Conservation (phyloP, 2,888 invertebrate species). For the Lithophane ornitopus region DNA sequence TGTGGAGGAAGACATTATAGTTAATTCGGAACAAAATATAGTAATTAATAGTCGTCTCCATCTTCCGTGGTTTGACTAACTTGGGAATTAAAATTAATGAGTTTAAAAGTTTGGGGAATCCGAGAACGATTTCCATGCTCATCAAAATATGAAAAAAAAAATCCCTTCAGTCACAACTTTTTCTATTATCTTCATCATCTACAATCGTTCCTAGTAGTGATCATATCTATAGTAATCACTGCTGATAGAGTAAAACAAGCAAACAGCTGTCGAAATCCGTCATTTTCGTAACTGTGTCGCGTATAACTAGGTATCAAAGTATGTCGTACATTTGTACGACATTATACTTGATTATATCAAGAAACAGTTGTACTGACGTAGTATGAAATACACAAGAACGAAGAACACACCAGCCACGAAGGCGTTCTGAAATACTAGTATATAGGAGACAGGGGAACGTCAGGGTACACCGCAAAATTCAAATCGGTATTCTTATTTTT, state of each 20-base stretch:
- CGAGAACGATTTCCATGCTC: no score
- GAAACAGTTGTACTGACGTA: background rate
- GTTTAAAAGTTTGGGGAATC: background rate
- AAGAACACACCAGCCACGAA: background rate
- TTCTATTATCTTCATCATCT: no score
- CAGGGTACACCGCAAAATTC: no score
- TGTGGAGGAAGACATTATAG: constrained; percentile 56
- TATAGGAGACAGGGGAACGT: no score
- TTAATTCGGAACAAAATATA: constrained; percentile 39
- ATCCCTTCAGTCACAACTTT: background rate
- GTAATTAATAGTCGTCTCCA: constrained; percentile 12
- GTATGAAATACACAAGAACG: background rate
- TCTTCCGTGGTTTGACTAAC: constrained; percentile 30
- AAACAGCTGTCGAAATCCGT: no score
- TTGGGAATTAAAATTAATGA: constrained; percentile 11
- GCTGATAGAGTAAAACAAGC: background rate
- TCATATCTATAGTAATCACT: background rate
- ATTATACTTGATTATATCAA: background rate
- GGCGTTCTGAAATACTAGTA: background rate
- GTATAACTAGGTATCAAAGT: no score
- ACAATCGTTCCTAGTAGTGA: background rate
- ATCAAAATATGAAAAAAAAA: background rate
- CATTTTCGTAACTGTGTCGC: background rate
- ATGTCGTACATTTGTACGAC: background rate
- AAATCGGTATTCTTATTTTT: no score